These are phyloP conservation scores for Slavum lentiscoides DNA, from an alignment of 2,888 invertebrate species.

Conservation along the genomic window DNA sequence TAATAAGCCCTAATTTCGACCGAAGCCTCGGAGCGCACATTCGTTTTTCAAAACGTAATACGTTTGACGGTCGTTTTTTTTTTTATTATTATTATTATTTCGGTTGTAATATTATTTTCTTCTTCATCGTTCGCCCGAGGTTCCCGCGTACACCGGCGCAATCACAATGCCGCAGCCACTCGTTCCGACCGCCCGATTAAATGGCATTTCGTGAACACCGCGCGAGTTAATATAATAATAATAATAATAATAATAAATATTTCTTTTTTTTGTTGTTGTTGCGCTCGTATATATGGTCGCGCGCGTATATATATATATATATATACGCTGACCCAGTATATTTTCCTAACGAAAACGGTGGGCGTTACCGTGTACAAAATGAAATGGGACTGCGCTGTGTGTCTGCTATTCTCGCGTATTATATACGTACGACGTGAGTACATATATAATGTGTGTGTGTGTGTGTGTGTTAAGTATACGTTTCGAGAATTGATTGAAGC, in stretches of 20 bases:
- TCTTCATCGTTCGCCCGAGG: constrained; percentile 10
- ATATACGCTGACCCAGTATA: constrained; percentile 27
- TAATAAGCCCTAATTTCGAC: constrained; percentile 46
- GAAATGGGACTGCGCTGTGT: constrained; percentile 48
- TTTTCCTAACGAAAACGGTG: constrained; percentile 49
- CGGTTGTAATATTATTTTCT: constrained; percentile 7
- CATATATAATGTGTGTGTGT: background rate
- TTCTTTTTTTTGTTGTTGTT: background rate
- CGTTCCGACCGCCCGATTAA: constrained; percentile 21
- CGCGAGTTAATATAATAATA: background rate
- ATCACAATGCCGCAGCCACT: constrained; percentile 35
- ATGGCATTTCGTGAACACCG: constrained; percentile 43
- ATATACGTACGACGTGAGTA: background rate
- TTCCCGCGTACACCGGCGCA: constrained; percentile 27
- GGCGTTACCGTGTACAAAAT: constrained; percentile 47
- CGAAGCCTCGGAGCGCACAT: constrained; percentile 31
- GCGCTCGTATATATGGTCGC: too few species aligned
- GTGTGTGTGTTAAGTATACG: constrained; percentile 44
- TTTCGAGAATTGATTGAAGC: constrained; percentile 52
- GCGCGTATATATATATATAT: too few species aligned
- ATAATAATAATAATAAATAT: background rate
- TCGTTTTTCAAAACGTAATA: constrained; percentile 42
- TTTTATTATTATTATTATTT: background rate
- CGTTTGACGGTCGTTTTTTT: constrained; percentile 5
- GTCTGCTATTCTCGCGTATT: background rate